These are phyloP conservation scores for Agelastica alni DNA, from an alignment of 2,888 invertebrate species.

Conservation along the genomic window DNA sequence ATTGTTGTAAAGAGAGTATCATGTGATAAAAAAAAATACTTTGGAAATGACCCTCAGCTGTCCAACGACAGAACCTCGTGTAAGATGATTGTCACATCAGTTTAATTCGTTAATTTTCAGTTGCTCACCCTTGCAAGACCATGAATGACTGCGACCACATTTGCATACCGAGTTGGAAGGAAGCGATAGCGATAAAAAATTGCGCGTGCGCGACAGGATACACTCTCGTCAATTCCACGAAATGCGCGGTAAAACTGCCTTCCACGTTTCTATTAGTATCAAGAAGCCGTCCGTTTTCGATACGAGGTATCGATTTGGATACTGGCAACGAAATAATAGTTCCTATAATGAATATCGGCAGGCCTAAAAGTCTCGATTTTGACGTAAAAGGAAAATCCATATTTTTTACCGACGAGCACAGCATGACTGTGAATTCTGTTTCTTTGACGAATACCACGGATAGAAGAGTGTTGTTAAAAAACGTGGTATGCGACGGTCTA, in stretches of 20 bases:
- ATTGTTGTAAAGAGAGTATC: too few species aligned
- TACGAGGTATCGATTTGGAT: constrained; percentile 66
- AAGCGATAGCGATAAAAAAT: constrained; percentile 61
- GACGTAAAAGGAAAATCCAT: constrained; percentile 60
- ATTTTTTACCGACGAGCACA: constrained; percentile 60
- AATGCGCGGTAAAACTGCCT: constrained; percentile 63
- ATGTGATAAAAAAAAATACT: too few species aligned
- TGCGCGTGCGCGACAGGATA: constrained; percentile 78
- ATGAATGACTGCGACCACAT: constrained; percentile 76
- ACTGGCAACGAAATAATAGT: constrained; percentile 64
- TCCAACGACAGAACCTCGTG: too few species aligned
- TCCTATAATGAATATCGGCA: constrained; percentile 69
- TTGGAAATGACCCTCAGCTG: too few species aligned
- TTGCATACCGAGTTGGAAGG: constrained; percentile 69
- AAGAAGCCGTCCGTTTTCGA: constrained; percentile 70
- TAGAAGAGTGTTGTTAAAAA: constrained; percentile 60
- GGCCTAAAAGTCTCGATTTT: constrained; percentile 71
- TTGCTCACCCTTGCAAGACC: constrained; percentile 70
- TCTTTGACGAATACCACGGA: constrained; percentile 36
- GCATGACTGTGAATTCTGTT: constrained; percentile 49
- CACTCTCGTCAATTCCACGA: constrained; percentile 62
- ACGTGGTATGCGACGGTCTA: constrained; percentile 71
- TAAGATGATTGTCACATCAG: too few species aligned
- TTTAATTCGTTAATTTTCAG: constrained; percentile 49
- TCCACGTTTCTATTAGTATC: constrained; percentile 69